Evolutionary conservation across 1,140 invertebrate species (phyloP).

Genomic region (Drosophila insularis): DNA sequence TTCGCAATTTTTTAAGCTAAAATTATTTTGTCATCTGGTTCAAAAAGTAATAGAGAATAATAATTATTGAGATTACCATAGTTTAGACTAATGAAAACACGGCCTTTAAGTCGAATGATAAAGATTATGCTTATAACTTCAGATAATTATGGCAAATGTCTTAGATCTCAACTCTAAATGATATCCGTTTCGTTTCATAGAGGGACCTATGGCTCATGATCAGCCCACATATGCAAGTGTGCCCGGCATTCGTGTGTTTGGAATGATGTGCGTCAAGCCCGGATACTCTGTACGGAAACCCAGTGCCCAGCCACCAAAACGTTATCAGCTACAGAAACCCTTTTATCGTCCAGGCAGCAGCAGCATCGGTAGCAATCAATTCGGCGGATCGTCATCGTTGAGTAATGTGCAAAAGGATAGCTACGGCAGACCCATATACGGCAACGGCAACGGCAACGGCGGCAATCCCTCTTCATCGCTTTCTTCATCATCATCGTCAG

Average conservation of each 20-base stretch:
- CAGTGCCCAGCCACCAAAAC: constrained; percentile 76
- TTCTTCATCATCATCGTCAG: constrained; percentile 44
- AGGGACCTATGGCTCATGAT: constrained; percentile 96
- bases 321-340: constrained; percentile 78
- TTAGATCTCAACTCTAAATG: not conserved
- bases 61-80: too few species aligned
- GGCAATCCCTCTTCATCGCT: constrained; percentile 10
- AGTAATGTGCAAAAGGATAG: constrained; percentile 59
- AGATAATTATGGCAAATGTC: too few species aligned
- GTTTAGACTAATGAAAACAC: too few species aligned
- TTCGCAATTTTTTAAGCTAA: too few species aligned
- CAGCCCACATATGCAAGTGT: constrained; percentile 96
- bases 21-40: too few species aligned
- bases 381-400: constrained; percentile 27
- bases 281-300: constrained; percentile 78
- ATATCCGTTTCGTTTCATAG: constrained; percentile 82
- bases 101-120: too few species aligned
- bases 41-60: too few species aligned
- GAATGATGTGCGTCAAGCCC: constrained; percentile 93
- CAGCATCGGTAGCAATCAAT: constrained; percentile 29
- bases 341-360: constrained; percentile 65
- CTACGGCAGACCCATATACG: constrained; percentile 74
- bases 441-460: constrained; percentile 43
- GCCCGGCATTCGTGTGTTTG: constrained; percentile 94
- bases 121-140: too few species aligned